Evolutionary conservation across 1,140 invertebrate genomes (phyloP).

Genomic region (Vollenhovia emeryi): DNA sequence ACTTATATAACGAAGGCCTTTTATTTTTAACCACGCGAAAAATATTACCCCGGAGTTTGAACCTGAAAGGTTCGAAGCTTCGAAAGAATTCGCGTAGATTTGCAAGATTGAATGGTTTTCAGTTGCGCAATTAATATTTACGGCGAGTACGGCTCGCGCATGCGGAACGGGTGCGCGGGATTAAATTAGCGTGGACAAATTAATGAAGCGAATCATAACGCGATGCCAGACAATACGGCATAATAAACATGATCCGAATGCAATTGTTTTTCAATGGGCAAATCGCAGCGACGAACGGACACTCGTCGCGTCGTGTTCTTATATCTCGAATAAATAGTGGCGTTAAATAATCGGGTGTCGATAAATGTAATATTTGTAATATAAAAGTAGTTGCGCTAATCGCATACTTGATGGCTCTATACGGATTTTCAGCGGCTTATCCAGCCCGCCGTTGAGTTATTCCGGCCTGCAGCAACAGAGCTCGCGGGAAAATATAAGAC

Average conservation of each 20-base stretch:
- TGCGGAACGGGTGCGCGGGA: background rate
- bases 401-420: background rate
- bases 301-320: background rate
- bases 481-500: background rate
- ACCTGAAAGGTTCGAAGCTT: too few relatives aligned
- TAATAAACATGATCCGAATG: slow-evolving; percentile 26
- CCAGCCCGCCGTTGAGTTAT: background rate
- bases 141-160: background rate
- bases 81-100: background rate
- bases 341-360: background rate
- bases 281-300: background rate
- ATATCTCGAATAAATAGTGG: background rate
- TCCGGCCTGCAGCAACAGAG: background rate
- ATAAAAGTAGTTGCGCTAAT: background rate
- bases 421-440: background rate
- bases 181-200: slow-evolving; percentile 52
- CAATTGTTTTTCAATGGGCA: slow-evolving; percentile 40
- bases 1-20: too few relatives aligned
- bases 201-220: slow-evolving; percentile 46
- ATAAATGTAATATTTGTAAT: background rate
- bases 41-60: too few relatives aligned
- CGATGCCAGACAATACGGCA: slow-evolving; percentile 15
- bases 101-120: slow-evolving; percentile 30
- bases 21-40: too few relatives aligned
- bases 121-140: slow-evolving; percentile 29